Evolutionary conservation across 2,113 vertebrate genomes (phyloP).

Genomic region (Macrotus californicus): DNA sequence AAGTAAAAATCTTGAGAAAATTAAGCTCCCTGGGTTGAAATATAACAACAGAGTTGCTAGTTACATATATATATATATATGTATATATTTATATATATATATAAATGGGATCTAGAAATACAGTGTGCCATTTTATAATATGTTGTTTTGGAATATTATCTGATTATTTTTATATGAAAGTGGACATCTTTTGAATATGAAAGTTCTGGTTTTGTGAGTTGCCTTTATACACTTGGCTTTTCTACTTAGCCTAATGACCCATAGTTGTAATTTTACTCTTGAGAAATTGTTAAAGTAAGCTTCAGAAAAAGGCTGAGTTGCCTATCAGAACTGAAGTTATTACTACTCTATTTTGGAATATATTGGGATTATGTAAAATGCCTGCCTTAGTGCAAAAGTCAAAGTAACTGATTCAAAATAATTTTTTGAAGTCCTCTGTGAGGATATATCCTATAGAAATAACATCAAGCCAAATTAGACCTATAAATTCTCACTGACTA

Average conservation of each 20-base stretch:
- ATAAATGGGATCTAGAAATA: not conserved
- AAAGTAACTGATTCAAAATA: not conserved
- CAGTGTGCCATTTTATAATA: not conserved
- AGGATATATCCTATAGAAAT: not conserved
- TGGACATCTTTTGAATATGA: not conserved
- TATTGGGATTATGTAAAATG: not conserved
- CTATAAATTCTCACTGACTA: not conserved
- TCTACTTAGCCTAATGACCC: not conserved
- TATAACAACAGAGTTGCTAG: not conserved
- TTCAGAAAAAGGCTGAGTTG: not conserved
- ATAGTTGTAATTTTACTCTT: not conserved
- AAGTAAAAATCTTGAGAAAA: not conserved
- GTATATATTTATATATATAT: no score
- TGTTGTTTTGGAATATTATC: not conserved
- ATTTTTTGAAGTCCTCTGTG: not conserved
- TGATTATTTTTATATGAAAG: not conserved
- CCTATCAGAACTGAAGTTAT: constrained; percentile 12
- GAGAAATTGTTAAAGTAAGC: constrained; percentile 23
- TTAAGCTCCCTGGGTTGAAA: not conserved
- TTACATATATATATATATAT: no score
- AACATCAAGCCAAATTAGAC: not conserved
- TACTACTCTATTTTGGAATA: constrained; percentile 9
- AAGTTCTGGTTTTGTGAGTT: not conserved
- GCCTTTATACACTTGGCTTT: constrained; percentile 6
- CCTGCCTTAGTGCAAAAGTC: not conserved